A percentile compares a stretch with the other conserved stretches of the same genome.
These are phyloP conservation scores for Apodemus sylvaticus DNA, from an alignment of 2,113 vertebrate genomes.

Conservation along the genomic window DNA sequence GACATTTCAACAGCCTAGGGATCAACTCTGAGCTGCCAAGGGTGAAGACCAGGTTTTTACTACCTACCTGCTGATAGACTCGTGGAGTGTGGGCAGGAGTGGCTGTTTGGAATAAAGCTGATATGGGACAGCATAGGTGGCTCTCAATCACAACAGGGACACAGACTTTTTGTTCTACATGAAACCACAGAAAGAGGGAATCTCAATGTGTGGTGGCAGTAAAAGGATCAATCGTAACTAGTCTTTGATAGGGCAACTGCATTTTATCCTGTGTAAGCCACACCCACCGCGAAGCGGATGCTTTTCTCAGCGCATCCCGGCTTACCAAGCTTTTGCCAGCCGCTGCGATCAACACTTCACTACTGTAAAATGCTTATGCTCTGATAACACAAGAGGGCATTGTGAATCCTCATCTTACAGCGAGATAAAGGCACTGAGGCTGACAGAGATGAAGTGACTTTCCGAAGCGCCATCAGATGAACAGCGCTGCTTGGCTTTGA, in stretches of 20 bases:
- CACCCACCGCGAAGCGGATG: too few relatives aligned
- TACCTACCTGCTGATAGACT: neutral
- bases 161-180: neutral
- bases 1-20: neutral
- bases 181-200: neutral
- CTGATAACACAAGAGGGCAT: neutral
- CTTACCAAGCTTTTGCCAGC: neutral
- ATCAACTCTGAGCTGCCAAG: neutral
- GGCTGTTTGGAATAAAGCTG: neutral
- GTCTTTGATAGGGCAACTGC: neutral
- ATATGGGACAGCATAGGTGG: too few relatives aligned
- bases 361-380: neutral
- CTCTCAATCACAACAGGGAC: neutral
- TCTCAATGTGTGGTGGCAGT: neutral
- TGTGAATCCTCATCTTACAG: neutral
- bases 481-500: neutral
- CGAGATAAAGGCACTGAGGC: neutral
- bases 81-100: neutral
- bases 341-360: neutral
- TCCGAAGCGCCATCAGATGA: neutral
- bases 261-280: neutral
- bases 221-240: neutral
- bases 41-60: neutral
- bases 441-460: neutral
- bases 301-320: neutral